These are phyloP conservation scores for Scaptomyza reducta DNA, from an alignment of 2,888 invertebrate species.

Conservation along the genomic window DNA sequence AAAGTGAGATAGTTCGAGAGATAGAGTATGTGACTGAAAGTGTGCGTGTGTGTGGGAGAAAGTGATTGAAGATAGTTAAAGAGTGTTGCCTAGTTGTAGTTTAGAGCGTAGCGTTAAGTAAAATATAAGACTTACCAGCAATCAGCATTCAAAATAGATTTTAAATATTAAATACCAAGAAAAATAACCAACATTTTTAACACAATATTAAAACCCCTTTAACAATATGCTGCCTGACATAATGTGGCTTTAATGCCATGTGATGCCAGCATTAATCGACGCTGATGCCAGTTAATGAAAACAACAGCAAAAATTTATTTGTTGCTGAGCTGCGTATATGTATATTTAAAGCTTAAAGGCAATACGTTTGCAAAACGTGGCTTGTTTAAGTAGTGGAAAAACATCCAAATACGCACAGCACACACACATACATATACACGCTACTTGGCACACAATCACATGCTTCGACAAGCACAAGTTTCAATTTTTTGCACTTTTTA, in stretches of 20 bases:
- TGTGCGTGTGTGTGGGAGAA: constrained; percentile 13
- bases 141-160: constrained; percentile 1
- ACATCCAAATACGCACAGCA: constrained; percentile 22
- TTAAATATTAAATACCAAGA: no score
- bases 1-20: constrained; percentile 38
- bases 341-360: constrained; percentile 61
- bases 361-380: constrained; percentile 59
- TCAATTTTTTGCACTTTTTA: constrained; percentile 82
- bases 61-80: constrained; percentile 11
- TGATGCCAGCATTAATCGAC: constrained; percentile 18
- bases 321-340: constrained; percentile 36
- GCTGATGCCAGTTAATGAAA: constrained; percentile 26
- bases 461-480: constrained; percentile 82
- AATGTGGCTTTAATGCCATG: no score
- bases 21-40: constrained; percentile 26
- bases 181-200: neutral
- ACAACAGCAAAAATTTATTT: constrained; percentile 28
- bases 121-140: neutral
- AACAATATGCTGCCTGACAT: constrained; percentile 11
- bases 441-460: constrained; percentile 74
- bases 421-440: constrained; percentile 24
- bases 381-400: constrained; percentile 52
- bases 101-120: constrained; percentile 27
- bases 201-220: no score
- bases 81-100: constrained; percentile 36